Evolutionary conservation across 2,888 invertebrate genomes (phyloP).

Genomic region (Rhimphoctona megacephalus): DNA sequence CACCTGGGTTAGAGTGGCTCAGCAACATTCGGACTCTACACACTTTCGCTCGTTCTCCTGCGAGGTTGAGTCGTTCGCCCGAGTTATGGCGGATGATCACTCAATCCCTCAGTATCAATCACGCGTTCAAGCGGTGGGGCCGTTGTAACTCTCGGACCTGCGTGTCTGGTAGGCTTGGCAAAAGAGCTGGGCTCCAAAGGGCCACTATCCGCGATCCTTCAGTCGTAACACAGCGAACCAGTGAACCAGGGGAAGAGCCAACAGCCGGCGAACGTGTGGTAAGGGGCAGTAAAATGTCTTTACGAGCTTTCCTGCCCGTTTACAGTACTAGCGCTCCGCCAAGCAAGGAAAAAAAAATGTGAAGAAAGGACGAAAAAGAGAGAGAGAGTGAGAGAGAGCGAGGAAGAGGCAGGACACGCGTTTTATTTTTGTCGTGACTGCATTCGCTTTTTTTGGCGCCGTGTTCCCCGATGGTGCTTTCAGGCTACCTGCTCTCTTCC

Average conservation of each 20-base stretch:
- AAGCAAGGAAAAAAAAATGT: neutral
- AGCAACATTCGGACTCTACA: constrained; percentile 33
- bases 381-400: constrained; percentile 3
- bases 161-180: constrained; percentile 38
- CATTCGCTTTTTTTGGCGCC: constrained; percentile 61
- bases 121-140: constrained; percentile 75
- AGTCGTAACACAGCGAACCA: constrained; percentile 47
- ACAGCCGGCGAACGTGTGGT: constrained; percentile 64
- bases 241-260: constrained; percentile 68
- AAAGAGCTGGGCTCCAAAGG: constrained; percentile 25
- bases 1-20: constrained; percentile 1
- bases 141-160: constrained; percentile 73
- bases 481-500: constrained; percentile 37
- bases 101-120: constrained; percentile 83
- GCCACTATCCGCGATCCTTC: constrained; percentile 34
- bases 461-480: constrained; percentile 47
- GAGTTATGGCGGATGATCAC: constrained; percentile 79
- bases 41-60: constrained; percentile 51
- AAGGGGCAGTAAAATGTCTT: constrained; percentile 78
- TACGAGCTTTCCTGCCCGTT: constrained; percentile 80
- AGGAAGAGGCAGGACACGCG: constrained; percentile 47
- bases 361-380: constrained; percentile 12
- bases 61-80: constrained; percentile 53
- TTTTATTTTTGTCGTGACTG: constrained; percentile 59
- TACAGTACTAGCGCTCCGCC: constrained; percentile 68